Evolutionary conservation across 2,888 invertebrate genomes (phyloP), one percentile per base, ranked within the genome.

Genomic region (Archips crataeganus): DNA sequence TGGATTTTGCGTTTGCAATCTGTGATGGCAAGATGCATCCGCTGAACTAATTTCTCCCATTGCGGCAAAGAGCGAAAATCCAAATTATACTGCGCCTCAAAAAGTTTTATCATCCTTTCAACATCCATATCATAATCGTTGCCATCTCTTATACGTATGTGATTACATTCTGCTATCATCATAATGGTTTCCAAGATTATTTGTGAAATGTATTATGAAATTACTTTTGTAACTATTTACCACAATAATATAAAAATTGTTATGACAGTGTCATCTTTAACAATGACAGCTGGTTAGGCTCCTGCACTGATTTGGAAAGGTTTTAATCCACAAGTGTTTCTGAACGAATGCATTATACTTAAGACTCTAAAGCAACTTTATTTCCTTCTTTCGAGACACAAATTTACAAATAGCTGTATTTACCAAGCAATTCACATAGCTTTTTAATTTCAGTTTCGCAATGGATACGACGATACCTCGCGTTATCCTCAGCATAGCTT

Each of bases 391-490:
- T 5, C 3, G n/a, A 57, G 13, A 59, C 9, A 59, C 15, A 3
- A 10, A 34, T 60, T 60, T 36, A n/a, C 3, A 60, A 60, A 3
- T 2, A 32, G 32, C 32, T 32, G 11, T 36, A 11, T 15, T 57
- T 32, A 45, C 45, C 57, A 49, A 4, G 4, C n/a, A 15, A n/a
- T 57, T 10, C 10, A 54, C 15, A 54, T 54, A 34, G 32, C 32
- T 59, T 74, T 75, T 68, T 51, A 0, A 61, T 71, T 77, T 36
- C 83, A 92, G 92, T 80, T 84, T 84, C 83, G 86, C 87, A 82
- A 95, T 94, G 94, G 94, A 94, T 83, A 85, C 88, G 77, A 84
- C 89, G 78, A 85, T 93, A 79, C 92, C 93, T 49, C 88, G 93
- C 54, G 90, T 94, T 71, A 78, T 94, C 79, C 84, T 94, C 78